Evolutionary conservation across 2,113 vertebrate species (phyloP).

Genomic region (Tragelaphus imberbis): DNA sequence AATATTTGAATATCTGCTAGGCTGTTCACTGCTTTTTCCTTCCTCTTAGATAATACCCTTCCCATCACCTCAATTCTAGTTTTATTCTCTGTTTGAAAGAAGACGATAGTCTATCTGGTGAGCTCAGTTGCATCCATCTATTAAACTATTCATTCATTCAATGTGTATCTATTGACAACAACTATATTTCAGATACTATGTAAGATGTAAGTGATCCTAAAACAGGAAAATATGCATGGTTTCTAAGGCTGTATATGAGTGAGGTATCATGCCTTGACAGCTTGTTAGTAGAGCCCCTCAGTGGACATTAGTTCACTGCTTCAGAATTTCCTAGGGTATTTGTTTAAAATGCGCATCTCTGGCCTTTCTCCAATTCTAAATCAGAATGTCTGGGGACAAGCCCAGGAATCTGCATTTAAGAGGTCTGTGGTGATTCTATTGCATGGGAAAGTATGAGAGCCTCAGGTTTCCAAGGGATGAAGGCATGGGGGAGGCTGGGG

Average conservation of each 20-base stretch:
- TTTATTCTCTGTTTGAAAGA: not conserved
- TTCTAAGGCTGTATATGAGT: not conserved
- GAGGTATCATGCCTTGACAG: no score
- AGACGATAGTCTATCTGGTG: not conserved
- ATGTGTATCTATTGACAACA: not conserved
- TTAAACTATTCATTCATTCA: not conserved
- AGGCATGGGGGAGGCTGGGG: accelerated
- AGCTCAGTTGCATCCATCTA: not conserved
- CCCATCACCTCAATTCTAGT: not conserved
- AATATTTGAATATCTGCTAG: not conserved
- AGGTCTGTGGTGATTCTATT: not conserved
- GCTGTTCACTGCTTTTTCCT: not conserved
- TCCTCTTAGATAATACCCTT: not conserved
- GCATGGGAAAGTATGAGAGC: not conserved
- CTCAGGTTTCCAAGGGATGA: not conserved
- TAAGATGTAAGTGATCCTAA: not conserved
- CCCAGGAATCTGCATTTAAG: not conserved
- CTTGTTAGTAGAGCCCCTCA: not conserved
- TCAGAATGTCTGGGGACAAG: not conserved
- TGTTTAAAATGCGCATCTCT: not conserved
- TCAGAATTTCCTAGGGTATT: not conserved
- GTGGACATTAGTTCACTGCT: not conserved
- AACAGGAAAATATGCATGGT: not conserved
- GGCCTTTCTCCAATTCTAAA: not conserved
- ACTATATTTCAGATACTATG: not conserved